Conservation (phyloP, 2,797 vertebrate species). For the Manis javanica region DNA sequence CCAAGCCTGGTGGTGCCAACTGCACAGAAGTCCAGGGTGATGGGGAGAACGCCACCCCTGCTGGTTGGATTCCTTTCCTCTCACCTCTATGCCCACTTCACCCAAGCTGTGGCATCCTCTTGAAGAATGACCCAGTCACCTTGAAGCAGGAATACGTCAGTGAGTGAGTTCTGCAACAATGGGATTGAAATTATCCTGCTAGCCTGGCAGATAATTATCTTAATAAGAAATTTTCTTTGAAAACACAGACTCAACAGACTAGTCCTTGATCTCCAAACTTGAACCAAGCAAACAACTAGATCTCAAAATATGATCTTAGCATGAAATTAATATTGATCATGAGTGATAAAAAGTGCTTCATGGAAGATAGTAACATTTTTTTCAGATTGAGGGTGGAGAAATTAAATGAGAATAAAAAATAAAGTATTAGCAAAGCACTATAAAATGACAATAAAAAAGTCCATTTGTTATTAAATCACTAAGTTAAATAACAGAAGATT, state of each 20-base stretch:
- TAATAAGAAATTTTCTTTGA: constrained; percentile 80
- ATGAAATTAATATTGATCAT: constrained; percentile 87
- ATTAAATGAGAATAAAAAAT: constrained; percentile 79
- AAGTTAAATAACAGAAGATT: constrained; percentile 73
- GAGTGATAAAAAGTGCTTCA: constrained; percentile 78
- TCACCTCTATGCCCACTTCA: background rate
- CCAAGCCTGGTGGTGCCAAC: constrained; percentile 47
- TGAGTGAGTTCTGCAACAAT: background rate
- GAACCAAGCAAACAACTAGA: constrained; percentile 81
- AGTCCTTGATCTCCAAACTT: constrained; percentile 81
- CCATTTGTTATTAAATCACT: constrained; percentile 80
- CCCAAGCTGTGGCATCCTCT: constrained; percentile 44
- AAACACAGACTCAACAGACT: constrained; percentile 77
- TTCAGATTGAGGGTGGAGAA: constrained; percentile 73
- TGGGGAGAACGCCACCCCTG: constrained; percentile 67
- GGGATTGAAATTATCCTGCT: constrained; percentile 57
- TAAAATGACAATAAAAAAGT: constrained; percentile 77
- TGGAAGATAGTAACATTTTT: constrained; percentile 80
- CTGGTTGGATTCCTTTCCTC: constrained; percentile 37
- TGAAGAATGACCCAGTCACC: constrained; percentile 68
- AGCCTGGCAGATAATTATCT: constrained; percentile 79
- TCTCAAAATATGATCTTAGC: constrained; percentile 77
- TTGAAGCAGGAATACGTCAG: constrained; percentile 50
- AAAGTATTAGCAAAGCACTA: constrained; percentile 68
- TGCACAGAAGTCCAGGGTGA: constrained; percentile 56